Evolutionary conservation across 2,113 vertebrate species (phyloP).

Genomic region (Lamprologus tigripictilis): DNA sequence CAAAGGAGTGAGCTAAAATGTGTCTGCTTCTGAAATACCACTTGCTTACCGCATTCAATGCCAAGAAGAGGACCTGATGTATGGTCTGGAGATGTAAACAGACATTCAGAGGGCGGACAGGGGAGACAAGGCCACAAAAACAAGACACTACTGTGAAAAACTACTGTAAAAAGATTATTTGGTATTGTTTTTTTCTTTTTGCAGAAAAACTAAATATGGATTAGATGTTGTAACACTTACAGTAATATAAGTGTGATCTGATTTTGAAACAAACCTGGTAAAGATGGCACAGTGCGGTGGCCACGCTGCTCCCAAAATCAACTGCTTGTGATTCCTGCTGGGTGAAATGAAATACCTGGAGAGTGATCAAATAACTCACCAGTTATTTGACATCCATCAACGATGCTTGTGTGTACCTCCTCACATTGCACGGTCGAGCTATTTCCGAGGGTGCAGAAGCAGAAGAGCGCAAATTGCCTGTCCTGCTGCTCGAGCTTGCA

Average conservation of each 20-base stretch:
- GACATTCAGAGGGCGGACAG: not conserved
- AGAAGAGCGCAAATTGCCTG: not conserved
- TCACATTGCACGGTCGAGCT: not conserved
- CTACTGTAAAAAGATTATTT: not conserved
- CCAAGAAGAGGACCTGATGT: not conserved
- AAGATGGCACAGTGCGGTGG: not conserved
- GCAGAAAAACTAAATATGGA: not conserved
- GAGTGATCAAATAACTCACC: not conserved
- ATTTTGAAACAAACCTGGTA: not conserved
- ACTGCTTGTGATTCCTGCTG: not conserved
- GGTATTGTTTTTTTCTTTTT: not conserved
- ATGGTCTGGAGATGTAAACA: constrained; percentile 1
- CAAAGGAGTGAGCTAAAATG: not conserved
- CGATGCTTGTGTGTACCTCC: not conserved
- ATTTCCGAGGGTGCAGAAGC: not conserved
- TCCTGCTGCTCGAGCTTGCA: not conserved
- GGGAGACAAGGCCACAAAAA: not conserved
- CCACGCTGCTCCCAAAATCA: not conserved
- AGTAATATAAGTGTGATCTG: not conserved
- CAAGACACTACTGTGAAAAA: not conserved
- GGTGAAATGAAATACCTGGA: constrained; percentile 17
- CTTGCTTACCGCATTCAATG: not conserved
- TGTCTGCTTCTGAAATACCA: constrained; percentile 14
- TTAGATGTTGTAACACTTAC: not conserved
- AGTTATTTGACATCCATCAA: not conserved